phyloP scores from a whole-genome alignment of 2,888 invertebrate species.

The Hydropsyche betteni region DNA sequence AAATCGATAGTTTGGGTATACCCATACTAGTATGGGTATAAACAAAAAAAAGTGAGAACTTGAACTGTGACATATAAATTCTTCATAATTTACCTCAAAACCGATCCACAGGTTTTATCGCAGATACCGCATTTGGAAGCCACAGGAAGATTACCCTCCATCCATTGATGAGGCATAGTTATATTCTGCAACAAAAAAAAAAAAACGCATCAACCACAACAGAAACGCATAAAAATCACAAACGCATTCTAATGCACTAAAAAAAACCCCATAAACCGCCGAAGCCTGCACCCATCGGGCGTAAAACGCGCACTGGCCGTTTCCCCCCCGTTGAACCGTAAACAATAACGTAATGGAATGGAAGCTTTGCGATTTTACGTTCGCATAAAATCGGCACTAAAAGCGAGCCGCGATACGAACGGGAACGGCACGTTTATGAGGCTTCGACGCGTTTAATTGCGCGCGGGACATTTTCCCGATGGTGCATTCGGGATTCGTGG shows the following conservation, averaged over 20 bases:
- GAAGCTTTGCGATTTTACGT: neutral
- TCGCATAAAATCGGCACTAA: neutral
- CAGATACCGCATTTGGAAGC: constrained; percentile 92
- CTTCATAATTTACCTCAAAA: constrained; percentile 74
- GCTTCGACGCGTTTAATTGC: constrained; percentile 15
- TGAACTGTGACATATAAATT: too few relatives aligned
- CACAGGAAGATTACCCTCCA: constrained; percentile 96
- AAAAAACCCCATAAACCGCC: too few relatives aligned
- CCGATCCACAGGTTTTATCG: constrained; percentile 96
- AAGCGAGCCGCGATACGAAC: neutral
- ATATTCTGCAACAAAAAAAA: constrained; percentile 71
- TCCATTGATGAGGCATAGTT: constrained; percentile 98
- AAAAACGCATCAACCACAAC: too few relatives aligned
- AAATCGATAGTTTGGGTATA: too few relatives aligned
- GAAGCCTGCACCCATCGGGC: neutral
- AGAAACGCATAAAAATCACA: too few relatives aligned
- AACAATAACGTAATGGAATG: neutral
- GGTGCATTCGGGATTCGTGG: neutral
- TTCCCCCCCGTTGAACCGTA: neutral
- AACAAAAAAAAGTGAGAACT: too few relatives aligned
- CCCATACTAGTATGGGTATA: too few relatives aligned
- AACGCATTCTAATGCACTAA: too few relatives aligned
- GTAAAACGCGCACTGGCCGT: neutral
- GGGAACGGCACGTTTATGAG: neutral
- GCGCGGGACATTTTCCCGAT: neutral